Conservation (phyloP, 2,797 vertebrate genomes). For the Thalassophryne amazonica region DNA sequence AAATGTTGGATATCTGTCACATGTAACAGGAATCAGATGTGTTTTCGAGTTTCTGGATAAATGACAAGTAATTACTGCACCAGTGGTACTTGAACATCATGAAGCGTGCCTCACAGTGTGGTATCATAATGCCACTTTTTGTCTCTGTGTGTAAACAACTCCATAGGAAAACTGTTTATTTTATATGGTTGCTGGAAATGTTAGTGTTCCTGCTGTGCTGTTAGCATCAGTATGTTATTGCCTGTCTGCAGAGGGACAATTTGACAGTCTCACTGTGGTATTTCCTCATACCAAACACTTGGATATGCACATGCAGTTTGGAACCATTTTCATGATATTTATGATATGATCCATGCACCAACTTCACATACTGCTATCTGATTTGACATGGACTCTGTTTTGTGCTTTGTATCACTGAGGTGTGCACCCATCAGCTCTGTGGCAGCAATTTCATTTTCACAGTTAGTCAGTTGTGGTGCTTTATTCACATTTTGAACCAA, state of each 20-base stretch:
- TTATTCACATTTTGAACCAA: too few species aligned
- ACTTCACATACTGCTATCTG: too few species aligned
- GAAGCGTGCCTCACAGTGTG: background rate
- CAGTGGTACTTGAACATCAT: slow-evolving; percentile 10
- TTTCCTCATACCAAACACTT: background rate
- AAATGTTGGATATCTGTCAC: slow-evolving; percentile 44
- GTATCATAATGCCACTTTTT: background rate
- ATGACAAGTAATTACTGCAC: slow-evolving; percentile 19
- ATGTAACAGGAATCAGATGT: slow-evolving; percentile 26
- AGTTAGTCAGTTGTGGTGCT: too few species aligned
- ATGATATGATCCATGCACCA: too few species aligned
- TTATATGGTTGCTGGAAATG: background rate
- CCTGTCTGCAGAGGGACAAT: background rate
- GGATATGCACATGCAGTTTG: background rate
- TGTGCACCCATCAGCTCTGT: too few species aligned
- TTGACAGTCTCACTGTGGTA: background rate
- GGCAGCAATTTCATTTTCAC: too few species aligned
- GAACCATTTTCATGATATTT: too few species aligned
- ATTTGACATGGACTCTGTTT: too few species aligned
- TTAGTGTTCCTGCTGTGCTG: background rate
- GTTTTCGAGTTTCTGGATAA: slow-evolving; percentile 7
- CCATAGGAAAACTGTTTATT: too few species aligned
- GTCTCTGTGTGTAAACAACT: background rate
- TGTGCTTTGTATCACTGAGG: too few species aligned
- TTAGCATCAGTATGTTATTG: background rate